Percentiles rank a stretch among this genome's conserved stretches.
These are phyloP conservation scores for Amniataba percoides DNA, from an alignment of 2,797 vertebrate genomes.

Conservation along the genomic window DNA sequence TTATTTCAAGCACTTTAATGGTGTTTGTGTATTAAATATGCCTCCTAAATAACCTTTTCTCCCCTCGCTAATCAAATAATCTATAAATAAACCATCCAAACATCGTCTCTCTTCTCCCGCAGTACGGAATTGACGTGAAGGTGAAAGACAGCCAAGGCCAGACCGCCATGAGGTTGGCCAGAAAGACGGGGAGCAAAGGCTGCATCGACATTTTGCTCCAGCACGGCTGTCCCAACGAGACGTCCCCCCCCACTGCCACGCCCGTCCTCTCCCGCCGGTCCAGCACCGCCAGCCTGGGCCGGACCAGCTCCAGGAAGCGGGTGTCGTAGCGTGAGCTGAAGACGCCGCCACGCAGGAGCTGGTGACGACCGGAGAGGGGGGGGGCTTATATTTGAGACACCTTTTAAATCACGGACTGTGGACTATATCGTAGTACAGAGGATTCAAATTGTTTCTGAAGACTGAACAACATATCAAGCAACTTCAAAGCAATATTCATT, in stretches of 20 bases:
- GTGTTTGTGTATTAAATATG: too few species aligned
- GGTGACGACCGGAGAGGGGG: neutral
- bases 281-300: slow-evolving; percentile 92
- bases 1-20: too few species aligned
- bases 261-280: slow-evolving; percentile 90
- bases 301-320: slow-evolving; percentile 88
- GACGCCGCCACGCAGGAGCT: neutral
- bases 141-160: slow-evolving; percentile 89
- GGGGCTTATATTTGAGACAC: neutral
- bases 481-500: slow-evolving; percentile 85
- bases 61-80: neutral
- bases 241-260: slow-evolving; percentile 86
- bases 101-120: neutral
- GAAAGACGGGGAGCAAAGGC: slow-evolving; percentile 89
- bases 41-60: too few species aligned
- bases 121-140: slow-evolving; percentile 94
- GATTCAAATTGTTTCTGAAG: slow-evolving; percentile 61
- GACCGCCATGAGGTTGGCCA: slow-evolving; percentile 90
- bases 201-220: slow-evolving; percentile 92
- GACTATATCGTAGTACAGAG: slow-evolving; percentile 43
- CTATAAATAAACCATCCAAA: neutral
- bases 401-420: neutral
- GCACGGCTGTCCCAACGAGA: slow-evolving; percentile 91
- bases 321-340: slow-evolving; percentile 73
- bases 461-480: slow-evolving; percentile 82